phyloP scores from a whole-genome alignment of 2,113 vertebrate genomes.

The Uropsilus gracilis region DNA sequence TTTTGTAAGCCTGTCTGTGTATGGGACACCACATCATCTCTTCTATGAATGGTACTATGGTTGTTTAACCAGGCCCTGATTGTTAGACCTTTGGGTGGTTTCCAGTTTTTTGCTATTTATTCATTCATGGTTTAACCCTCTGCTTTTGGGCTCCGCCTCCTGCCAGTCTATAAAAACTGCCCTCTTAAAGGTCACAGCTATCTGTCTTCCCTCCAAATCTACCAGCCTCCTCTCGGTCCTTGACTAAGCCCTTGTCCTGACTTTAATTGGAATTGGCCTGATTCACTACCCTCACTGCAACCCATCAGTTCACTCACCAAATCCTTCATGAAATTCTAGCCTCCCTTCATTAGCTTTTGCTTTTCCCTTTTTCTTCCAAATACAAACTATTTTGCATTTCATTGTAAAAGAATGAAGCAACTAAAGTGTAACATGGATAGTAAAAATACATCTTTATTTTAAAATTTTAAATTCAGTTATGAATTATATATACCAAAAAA shows the following conservation, averaged over 20 bases:
- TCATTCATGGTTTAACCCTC: constrained; percentile 44
- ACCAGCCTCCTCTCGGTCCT: neutral
- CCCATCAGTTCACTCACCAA: neutral
- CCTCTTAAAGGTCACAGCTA: constrained; percentile 59
- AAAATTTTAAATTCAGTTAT: neutral
- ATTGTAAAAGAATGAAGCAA: constrained; percentile 20
- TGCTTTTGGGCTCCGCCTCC: constrained; percentile 30
- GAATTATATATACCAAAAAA: neutral
- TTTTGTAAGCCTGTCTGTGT: constrained; percentile 58
- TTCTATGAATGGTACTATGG: constrained; percentile 56
- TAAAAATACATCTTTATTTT: neutral
- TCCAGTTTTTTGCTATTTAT: constrained; percentile 65
- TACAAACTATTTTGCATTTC: constrained; percentile 2
- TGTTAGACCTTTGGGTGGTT: constrained; percentile 63
- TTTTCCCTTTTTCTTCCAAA: neutral
- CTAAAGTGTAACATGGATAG: neutral
- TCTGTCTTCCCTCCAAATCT: neutral
- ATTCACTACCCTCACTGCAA: neutral
- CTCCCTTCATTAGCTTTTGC: neutral
- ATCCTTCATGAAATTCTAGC: neutral
- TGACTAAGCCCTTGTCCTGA: neutral
- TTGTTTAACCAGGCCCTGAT: constrained; percentile 59
- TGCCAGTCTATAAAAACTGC: constrained; percentile 55
- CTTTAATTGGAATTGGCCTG: constrained; percentile 2
- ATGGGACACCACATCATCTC: constrained; percentile 57